Evolutionary conservation across 2,888 invertebrate species (phyloP), one percentile per base, ranked within the genome.

Genomic region (Hofmannophila pseudospretella): DNA sequence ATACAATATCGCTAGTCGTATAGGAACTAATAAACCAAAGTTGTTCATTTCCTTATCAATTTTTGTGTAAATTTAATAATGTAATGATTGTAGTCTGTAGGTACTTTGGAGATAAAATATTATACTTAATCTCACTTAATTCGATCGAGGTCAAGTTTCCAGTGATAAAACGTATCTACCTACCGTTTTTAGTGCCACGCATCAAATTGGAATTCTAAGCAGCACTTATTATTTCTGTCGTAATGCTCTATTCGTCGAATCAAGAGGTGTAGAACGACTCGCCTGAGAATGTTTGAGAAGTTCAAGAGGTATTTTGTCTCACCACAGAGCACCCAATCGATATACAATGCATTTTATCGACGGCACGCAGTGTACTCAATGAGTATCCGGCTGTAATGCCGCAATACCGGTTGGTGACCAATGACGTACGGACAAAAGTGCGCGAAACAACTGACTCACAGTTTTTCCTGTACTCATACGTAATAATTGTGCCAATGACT

Each of bases 401-500:
- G 38, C 41, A 54, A 40, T 60, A 60, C 61, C 62, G 58, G 67
- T 63, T 26, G 19, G 46, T 63, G 58, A 63, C 66, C 59, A 70
- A 64, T 78, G 70, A 70, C 69, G 72, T 54, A 69, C 67, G 47
- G 59, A 55, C 59, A 78, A 82, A 82, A 81, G 65, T 84, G 82
- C 84, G 82, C 81, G 82, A 84, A 84, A 74, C 65, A 47, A 56
- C 41, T 82, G 81, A 84, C 59, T 80, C 81, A 82, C 60, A 47
- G 50, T 64, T 65, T 74, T 72, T 67, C 62, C 68, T 61, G 58
- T 60, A 57, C 49, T 54, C 48, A 58, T 63, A 63, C 60, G 58
- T 62, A 65, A 66, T 53, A 54, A 51, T 51, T 62, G 57, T 54
- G 58, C 58, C 57, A 54, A 40, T 39, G 47, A 45, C 49, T 44